phyloP scores from a whole-genome alignment of 2,888 invertebrate species.

The Hypomecis punctinalis region DNA sequence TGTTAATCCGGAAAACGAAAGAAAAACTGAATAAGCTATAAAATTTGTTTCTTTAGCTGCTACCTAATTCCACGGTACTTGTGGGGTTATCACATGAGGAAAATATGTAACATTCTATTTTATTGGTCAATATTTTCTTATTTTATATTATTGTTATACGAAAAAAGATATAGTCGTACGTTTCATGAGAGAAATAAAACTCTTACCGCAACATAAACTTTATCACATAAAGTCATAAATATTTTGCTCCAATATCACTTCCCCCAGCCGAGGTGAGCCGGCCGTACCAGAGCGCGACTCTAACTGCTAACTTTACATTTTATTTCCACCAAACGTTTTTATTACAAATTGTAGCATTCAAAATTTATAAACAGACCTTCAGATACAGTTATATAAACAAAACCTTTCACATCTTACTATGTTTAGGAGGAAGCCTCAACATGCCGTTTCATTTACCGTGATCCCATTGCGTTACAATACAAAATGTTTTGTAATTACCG shows the following conservation, averaged over 20 bases:
- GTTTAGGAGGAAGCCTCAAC: conserved; percentile 22
- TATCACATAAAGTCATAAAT: conserved; percentile 78
- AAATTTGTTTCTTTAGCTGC: conserved; percentile 15
- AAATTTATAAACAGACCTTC: conserved; percentile 28
- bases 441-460: conserved; percentile 24
- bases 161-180: conserved; percentile 58
- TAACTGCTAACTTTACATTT: conserved; percentile 57
- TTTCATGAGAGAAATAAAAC: conserved; percentile 74
- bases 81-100: conserved; percentile 19
- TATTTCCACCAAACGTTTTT: conserved; percentile 46
- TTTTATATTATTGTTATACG: conserved; percentile 55
- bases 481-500: conserved; percentile 45
- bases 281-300: conserved; percentile 43
- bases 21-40: conserved; percentile 11
- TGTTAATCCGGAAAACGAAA: conserved; percentile 6
- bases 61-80: conserved; percentile 25
- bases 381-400: conserved; percentile 28
- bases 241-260: conserved; percentile 74
- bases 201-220: conserved; percentile 79
- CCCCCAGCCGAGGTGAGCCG: conserved; percentile 55
- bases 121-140: conserved; percentile 53
- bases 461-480: conserved; percentile 36
- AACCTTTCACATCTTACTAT: conserved; percentile 19
- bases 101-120: conserved; percentile 48
- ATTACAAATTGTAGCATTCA: conserved; percentile 18